These are phyloP conservation scores for Acleris literana DNA, from an alignment of 2,888 invertebrate genomes.

Conservation along the genomic window DNA sequence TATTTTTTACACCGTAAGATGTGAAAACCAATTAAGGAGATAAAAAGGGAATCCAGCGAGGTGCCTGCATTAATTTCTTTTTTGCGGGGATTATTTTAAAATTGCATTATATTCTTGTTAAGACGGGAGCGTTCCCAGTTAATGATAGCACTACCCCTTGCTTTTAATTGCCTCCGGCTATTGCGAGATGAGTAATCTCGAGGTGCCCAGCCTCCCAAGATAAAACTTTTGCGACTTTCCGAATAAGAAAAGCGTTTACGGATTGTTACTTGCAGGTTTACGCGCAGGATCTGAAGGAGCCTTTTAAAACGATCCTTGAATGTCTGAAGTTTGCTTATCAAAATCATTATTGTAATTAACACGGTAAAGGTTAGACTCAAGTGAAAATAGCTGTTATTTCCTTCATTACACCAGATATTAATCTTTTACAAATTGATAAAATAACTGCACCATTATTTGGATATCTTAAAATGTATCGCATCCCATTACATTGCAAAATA, in stretches of 20 bases:
- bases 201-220: conserved; percentile 72
- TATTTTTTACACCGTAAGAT: conserved; percentile 83
- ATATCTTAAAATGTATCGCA: too few species aligned
- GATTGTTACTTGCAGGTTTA: conserved; percentile 39
- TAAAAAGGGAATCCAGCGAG: conserved; percentile 82
- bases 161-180: conserved; percentile 82
- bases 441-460: too few species aligned
- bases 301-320: conserved; percentile 31
- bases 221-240: conserved; percentile 68
- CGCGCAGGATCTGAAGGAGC: conserved; percentile 34
- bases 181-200: conserved; percentile 80
- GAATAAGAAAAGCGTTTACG: conserved; percentile 49
- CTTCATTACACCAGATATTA: too few species aligned
- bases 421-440: too few species aligned
- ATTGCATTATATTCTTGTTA: conserved; percentile 84
- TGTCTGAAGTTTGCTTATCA: conserved; percentile 34
- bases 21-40: conserved; percentile 85
- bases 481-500: too few species aligned
- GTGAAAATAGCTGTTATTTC: not conserved
- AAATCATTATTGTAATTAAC: conserved; percentile 31
- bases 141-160: conserved; percentile 82
- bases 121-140: conserved; percentile 77
- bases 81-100: conserved; percentile 84
- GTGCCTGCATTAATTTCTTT: conserved; percentile 84
- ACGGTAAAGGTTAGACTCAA: conserved; percentile 8